Conservation (phyloP, 2,113 vertebrate genomes). For the Hystrix brachyura region DNA sequence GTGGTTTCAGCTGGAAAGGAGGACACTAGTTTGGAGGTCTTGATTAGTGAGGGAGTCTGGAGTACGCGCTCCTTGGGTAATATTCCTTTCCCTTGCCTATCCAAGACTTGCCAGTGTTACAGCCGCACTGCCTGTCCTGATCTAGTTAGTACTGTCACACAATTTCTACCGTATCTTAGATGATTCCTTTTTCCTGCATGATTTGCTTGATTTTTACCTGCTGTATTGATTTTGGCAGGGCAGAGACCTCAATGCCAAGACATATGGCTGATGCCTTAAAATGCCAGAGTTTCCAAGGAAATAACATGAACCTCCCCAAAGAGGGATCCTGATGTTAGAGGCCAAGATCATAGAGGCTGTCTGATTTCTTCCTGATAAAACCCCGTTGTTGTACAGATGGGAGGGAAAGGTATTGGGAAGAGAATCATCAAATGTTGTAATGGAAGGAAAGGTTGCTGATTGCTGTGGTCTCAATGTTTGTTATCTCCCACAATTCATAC, state of each 20-base stretch:
- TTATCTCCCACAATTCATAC: background rate
- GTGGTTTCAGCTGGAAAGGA: background rate
- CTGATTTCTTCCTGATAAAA: constrained; percentile 57
- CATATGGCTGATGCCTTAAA: constrained; percentile 14
- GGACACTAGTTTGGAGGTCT: background rate
- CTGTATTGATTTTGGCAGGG: background rate
- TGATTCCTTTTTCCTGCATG: background rate
- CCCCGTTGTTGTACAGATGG: background rate
- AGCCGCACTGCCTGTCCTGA: background rate
- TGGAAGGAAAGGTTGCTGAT: background rate
- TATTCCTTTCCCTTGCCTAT: background rate
- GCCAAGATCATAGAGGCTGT: background rate
- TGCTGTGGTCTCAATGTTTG: background rate
- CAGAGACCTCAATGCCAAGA: background rate
- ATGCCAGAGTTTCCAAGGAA: constrained; percentile 42
- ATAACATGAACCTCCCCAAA: background rate
- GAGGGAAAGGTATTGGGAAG: background rate
- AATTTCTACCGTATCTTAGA: background rate
- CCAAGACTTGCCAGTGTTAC: background rate
- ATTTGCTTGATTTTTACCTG: constrained; percentile 39
- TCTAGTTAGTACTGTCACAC: background rate
- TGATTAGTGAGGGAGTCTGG: background rate
- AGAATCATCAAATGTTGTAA: background rate
- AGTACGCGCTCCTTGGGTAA: background rate
- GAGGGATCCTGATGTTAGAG: background rate